Evolutionary conservation across 2,888 invertebrate species (phyloP).

Genomic region (Archips xylosteana): DNA sequence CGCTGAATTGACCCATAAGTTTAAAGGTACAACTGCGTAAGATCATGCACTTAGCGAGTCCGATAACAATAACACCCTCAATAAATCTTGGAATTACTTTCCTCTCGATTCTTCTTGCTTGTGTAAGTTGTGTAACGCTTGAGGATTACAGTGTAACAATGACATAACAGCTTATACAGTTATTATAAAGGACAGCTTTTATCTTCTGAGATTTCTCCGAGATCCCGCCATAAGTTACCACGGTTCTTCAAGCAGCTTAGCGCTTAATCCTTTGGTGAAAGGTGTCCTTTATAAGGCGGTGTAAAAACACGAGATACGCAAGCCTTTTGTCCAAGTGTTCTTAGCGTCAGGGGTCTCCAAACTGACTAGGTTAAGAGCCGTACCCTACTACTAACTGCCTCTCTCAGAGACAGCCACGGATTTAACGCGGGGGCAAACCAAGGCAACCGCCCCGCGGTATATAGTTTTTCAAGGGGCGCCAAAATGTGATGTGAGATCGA

Average conservation of each 20-base stretch:
- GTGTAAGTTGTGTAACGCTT: conserved; percentile 18
- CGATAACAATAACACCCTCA: conserved; percentile 19
- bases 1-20: background rate
- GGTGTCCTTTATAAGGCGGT: background rate
- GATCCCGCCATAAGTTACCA: background rate
- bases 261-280: conserved; percentile 41
- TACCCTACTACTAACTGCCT: background rate
- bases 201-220: conserved; percentile 24
- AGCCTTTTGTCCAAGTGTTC: background rate
- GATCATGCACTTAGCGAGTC: background rate
- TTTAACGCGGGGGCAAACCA: too few relatives aligned
- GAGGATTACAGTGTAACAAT: conserved; percentile 10
- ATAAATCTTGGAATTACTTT: conserved; percentile 25
- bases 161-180: conserved; percentile 15
- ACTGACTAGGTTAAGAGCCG: background rate
- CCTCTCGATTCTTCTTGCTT: conserved; percentile 7
- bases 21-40: conserved; percentile 1
- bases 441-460: too few relatives aligned
- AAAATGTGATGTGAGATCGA: too few relatives aligned
- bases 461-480: too few relatives aligned
- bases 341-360: background rate
- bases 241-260: conserved; percentile 8
- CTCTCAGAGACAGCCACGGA: background rate
- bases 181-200: conserved; percentile 6
- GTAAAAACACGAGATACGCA: background rate